Conservation (phyloP, 2,888 invertebrate species). For the Monochamus alternatus region DNA sequence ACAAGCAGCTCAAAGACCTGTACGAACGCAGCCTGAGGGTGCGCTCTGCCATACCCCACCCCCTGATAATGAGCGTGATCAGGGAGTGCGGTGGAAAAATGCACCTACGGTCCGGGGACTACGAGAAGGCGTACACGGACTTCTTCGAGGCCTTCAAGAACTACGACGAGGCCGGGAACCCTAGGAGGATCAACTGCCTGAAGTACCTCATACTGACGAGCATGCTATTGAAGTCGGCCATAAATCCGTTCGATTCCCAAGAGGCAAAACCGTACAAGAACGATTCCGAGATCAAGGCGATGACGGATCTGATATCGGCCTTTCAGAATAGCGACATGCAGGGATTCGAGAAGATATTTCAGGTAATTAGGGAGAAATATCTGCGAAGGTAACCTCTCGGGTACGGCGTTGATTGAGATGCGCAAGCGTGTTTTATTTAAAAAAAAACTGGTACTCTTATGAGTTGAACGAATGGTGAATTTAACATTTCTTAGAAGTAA, state of each 20-base stretch:
- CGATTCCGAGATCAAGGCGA: conserved; percentile 97
- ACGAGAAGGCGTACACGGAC: conserved; percentile 98
- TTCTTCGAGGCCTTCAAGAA: conserved; percentile 99
- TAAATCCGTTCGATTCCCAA: conserved; percentile 99
- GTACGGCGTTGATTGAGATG: neutral
- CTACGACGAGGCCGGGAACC: conserved; percentile 98
- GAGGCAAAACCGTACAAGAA: conserved; percentile 99
- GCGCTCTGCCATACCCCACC: conserved; percentile 99
- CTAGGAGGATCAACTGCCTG: conserved; percentile 94
- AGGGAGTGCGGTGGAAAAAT: conserved; percentile 99
- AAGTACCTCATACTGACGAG: conserved; percentile 98
- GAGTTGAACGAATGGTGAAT: no score
- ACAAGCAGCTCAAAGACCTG: conserved; percentile 95
- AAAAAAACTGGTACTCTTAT: no score
- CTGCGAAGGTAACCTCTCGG: neutral
- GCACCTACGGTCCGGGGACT: conserved; percentile 98
- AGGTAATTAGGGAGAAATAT: conserved; percentile 64
- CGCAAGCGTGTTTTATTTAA: neutral
- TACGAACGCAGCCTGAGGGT: conserved; percentile 98
- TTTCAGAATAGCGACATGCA: conserved; percentile 98
- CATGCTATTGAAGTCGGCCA: conserved; percentile 99
- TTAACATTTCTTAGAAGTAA: no score
- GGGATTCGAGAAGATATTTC: conserved; percentile 95
- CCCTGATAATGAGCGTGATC: conserved; percentile 99
- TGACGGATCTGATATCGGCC: conserved; percentile 97